A percentile compares a stretch with the other conserved stretches of the same genome.
Conservation (phyloP, 2,797 vertebrate species). For the Luscinia megarhynchos region DNA sequence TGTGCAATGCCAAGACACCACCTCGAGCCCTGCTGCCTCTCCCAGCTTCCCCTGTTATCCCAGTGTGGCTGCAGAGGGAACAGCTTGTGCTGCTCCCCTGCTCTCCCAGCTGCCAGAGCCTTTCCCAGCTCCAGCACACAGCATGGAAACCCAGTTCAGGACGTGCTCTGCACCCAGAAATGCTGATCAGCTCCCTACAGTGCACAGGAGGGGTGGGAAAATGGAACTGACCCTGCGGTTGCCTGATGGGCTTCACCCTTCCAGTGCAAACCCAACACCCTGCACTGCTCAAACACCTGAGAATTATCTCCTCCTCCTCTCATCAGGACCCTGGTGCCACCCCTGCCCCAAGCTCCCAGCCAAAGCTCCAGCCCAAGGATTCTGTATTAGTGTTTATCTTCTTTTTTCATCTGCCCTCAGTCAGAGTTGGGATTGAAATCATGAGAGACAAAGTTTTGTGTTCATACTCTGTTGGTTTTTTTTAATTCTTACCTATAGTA, state of each 20-base stretch:
- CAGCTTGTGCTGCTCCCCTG: rapidly evolving
- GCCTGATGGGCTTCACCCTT: rapidly evolving
- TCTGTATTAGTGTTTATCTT: rapidly evolving
- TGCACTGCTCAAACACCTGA: rapidly evolving
- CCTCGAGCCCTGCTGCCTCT: background rate
- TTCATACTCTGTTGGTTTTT: no score
- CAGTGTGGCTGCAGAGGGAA: rapidly evolving
- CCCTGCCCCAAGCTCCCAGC: background rate
- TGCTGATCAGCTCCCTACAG: rapidly evolving
- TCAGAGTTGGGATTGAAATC: no score
- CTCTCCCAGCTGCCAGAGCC: background rate
- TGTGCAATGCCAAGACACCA: background rate
- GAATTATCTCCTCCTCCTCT: background rate
- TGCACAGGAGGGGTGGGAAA: background rate
- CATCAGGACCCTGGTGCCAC: background rate
- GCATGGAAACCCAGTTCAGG: background rate
- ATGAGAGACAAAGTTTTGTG: no score
- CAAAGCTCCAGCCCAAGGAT: rapidly evolving
- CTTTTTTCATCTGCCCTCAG: no score
- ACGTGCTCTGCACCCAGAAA: background rate
- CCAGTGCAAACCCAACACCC: background rate
- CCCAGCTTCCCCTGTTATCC: rapidly evolving
- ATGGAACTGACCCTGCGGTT: rapidly evolving
- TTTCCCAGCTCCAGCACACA: rapidly evolving
- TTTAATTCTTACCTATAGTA: no score